Conservation (phyloP, 2,113 vertebrate genomes). For the Nicator chloris region DNA sequence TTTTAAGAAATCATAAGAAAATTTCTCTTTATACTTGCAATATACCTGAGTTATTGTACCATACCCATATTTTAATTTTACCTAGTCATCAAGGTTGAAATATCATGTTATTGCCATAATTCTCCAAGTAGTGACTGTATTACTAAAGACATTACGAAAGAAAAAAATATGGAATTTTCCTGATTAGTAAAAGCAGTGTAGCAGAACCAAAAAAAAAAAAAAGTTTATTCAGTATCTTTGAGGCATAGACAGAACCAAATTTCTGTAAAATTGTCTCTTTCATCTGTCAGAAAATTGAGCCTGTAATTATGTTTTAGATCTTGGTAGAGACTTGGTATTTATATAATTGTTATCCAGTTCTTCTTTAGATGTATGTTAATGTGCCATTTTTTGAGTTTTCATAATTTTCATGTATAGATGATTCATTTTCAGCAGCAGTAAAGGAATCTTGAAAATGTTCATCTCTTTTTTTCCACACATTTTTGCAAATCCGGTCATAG, state of each 20-base stretch:
- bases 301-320: constrained; percentile 19
- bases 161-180: background rate
- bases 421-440: constrained; percentile 1
- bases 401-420: background rate
- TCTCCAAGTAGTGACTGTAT: background rate
- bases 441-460: background rate
- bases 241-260: background rate
- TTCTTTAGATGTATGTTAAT: constrained; percentile 16
- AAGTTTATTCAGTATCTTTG: background rate
- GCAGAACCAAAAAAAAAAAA: no score
- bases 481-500: background rate
- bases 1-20: background rate
- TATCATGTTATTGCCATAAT: background rate
- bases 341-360: background rate
- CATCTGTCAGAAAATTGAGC: constrained; percentile 21
- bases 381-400: background rate
- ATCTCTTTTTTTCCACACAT: background rate
- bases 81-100: background rate
- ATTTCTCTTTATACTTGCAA: background rate
- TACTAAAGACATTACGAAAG: background rate
- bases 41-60: background rate
- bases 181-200: background rate
- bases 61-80: background rate
- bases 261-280: constrained; percentile 6
- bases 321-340: background rate